Evolutionary conservation across 2,888 invertebrate species (phyloP).

Genomic region (Pilophorus perplexus): DNA sequence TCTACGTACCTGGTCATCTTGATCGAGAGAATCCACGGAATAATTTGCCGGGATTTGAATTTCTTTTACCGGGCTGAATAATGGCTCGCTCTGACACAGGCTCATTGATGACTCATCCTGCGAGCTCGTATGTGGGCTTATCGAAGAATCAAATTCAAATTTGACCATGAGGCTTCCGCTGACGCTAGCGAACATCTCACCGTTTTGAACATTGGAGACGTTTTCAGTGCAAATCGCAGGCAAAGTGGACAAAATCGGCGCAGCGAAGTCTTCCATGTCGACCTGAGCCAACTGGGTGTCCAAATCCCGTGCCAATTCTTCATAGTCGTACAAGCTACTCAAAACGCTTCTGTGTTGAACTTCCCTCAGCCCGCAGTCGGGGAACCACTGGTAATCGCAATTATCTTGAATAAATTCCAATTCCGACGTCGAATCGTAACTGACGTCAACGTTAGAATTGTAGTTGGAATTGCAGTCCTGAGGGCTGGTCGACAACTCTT

Average conservation of each 20-base stretch:
- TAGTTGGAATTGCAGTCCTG: slow-evolving; percentile 62
- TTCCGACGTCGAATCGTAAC: slow-evolving; percentile 52
- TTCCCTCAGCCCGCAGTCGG: slow-evolving; percentile 68
- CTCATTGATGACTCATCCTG: slow-evolving; percentile 82
- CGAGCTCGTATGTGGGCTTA: slow-evolving; percentile 72
- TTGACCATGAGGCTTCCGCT: slow-evolving; percentile 78
- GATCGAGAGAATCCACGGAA: slow-evolving; percentile 88
- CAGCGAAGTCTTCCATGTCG: slow-evolving; percentile 90
- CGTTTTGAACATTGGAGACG: slow-evolving; percentile 64
- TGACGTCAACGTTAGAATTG: slow-evolving; percentile 56
- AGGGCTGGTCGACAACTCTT: slow-evolving; percentile 51
- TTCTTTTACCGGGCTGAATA: slow-evolving; percentile 88
- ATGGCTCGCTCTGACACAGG: slow-evolving; percentile 85
- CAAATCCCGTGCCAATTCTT: slow-evolving; percentile 81
- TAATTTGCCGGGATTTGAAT: slow-evolving; percentile 67
- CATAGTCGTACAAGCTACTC: slow-evolving; percentile 84
- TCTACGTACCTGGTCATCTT: slow-evolving; percentile 73
- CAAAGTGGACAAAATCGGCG: slow-evolving; percentile 79
- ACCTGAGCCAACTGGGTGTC: slow-evolving; percentile 92
- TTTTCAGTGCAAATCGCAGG: slow-evolving; percentile 64
- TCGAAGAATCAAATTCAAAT: slow-evolving; percentile 72
- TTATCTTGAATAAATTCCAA: slow-evolving; percentile 78
- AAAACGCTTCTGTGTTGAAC: slow-evolving; percentile 75
- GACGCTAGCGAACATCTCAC: slow-evolving; percentile 80
- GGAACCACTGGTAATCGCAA: slow-evolving; percentile 80